Percentiles rank a stretch among this genome's conserved stretches.
Evolutionary conservation across 2,113 vertebrate genomes (phyloP).

Genomic region (Platysternon megacephalum): DNA sequence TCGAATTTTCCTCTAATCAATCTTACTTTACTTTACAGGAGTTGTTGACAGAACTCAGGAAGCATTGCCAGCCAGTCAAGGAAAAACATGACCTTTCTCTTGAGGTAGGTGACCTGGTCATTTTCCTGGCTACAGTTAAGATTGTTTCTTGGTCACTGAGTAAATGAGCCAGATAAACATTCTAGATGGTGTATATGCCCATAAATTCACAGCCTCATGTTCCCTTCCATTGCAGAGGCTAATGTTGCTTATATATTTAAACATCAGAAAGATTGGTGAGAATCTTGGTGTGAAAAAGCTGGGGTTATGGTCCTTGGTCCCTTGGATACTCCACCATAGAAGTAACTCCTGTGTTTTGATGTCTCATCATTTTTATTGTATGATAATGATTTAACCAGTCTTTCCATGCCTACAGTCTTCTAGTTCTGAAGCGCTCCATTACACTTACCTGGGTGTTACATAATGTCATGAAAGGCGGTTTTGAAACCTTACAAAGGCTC

Average conservation of each 20-base stretch:
- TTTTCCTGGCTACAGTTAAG: background rate
- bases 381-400: background rate
- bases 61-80: background rate
- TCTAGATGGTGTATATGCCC: background rate
- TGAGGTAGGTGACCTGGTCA: fast-evolving
- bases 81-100: background rate
- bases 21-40: background rate
- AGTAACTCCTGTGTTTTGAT: background rate
- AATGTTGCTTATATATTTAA: background rate
- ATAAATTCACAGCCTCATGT: background rate
- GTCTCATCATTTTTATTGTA: background rate
- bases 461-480: background rate
- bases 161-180: background rate
- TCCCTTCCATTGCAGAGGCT: background rate
- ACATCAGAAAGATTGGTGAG: background rate
- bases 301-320: background rate
- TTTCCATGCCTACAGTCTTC: fast-evolving
- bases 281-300: background rate
- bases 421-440: background rate
- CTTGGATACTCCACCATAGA: background rate
- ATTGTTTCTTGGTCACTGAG: background rate
- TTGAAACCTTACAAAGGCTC: background rate
- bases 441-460: background rate
- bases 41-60: background rate
- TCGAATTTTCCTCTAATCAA: background rate